phyloP scores from a whole-genome alignment of 2,797 vertebrate genomes.

The Cyprinella venusta region DNA sequence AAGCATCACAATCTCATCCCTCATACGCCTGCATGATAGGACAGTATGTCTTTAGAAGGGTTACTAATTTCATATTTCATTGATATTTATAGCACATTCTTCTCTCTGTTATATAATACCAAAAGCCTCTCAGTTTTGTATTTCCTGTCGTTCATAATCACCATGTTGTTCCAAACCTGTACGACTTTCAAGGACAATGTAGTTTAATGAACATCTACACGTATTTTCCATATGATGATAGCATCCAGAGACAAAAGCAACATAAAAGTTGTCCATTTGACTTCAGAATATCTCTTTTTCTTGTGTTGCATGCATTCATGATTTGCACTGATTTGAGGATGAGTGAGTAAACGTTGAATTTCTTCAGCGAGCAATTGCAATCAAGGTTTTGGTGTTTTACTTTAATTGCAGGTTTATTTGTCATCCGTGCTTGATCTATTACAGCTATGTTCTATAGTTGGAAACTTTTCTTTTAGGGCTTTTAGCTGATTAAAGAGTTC shows the following conservation, averaged over 20 bases:
- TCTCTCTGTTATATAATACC: not conserved
- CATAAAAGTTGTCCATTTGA: not conserved
- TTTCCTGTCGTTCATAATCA: slow-evolving; percentile 1
- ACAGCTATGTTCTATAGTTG: no score
- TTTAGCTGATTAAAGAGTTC: not conserved
- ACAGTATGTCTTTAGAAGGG: slow-evolving; percentile 5
- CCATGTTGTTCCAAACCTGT: not conserved
- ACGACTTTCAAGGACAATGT: not conserved
- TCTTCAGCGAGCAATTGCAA: not conserved
- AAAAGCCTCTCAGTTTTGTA: not conserved
- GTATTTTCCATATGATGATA: not conserved
- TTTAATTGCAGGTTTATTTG: not conserved
- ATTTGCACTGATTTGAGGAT: not conserved
- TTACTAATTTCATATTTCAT: not conserved
- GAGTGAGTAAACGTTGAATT: not conserved
- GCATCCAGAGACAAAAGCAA: not conserved
- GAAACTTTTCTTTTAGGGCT: not conserved
- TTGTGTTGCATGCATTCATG: not conserved
- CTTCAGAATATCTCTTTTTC: not conserved
- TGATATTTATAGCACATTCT: slow-evolving; percentile 14
- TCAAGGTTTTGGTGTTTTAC: not conserved
- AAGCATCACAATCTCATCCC: not conserved
- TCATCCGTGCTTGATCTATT: not conserved
- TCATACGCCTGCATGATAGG: not conserved
- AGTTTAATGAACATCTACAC: not conserved